These are phyloP conservation scores for Oligia strigilis DNA, from an alignment of 2,888 invertebrate species.

Conservation along the genomic window DNA sequence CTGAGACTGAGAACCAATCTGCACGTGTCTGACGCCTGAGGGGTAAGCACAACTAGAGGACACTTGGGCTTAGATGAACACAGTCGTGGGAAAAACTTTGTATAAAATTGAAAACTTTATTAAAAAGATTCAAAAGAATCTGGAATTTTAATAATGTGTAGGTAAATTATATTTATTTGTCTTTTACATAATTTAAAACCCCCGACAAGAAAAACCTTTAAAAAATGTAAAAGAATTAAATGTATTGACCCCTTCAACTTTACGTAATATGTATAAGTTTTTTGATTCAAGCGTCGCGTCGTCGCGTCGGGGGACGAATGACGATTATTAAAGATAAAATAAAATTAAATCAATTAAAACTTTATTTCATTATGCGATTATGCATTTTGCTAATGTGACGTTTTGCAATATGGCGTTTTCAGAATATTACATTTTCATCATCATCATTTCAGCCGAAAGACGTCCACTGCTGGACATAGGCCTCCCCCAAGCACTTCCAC, in stretches of 20 bases:
- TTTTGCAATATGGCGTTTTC: too few species aligned
- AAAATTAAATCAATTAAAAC: too few species aligned
- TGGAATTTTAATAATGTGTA: neutral
- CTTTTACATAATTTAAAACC: neutral
- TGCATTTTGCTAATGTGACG: too few species aligned
- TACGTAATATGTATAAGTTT: too few species aligned
- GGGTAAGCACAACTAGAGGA: slow-evolving; percentile 12
- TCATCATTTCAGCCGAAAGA: too few species aligned
- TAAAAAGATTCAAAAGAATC: slow-evolving; percentile 6
- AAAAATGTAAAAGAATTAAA: neutral
- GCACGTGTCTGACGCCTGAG: slow-evolving; percentile 20
- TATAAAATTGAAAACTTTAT: slow-evolving; percentile 16
- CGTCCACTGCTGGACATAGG: too few species aligned
- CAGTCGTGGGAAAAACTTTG: neutral
- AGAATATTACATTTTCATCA: too few species aligned
- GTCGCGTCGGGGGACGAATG: too few species aligned
- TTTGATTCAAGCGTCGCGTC: too few species aligned
- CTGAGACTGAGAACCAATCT: neutral
- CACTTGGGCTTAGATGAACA: slow-evolving; percentile 8
- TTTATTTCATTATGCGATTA: too few species aligned
- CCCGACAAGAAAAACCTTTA: neutral
- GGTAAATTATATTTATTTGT: neutral
- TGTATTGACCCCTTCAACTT: neutral
- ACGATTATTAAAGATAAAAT: too few species aligned
- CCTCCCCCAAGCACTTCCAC: too few species aligned